phyloP scores from a whole-genome alignment of 2,888 invertebrate genomes.

The Caenorhabditis virilis region DNA sequence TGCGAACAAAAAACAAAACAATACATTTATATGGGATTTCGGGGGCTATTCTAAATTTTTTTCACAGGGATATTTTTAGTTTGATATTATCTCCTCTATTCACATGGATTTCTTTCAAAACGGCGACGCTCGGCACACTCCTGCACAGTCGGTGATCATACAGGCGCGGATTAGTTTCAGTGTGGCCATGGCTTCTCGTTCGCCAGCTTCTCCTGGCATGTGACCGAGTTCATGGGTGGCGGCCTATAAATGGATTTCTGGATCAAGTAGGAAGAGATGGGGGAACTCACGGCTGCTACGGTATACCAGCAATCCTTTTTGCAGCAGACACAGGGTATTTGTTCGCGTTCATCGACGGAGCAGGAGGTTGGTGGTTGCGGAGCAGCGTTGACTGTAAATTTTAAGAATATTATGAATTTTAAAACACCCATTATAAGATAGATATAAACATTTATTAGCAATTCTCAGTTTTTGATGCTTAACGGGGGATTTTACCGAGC shows the following conservation, averaged over 20 bases:
- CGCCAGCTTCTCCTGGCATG: conserved; percentile 67
- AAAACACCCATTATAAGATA: too few relatives aligned
- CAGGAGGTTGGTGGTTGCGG: conserved; percentile 34
- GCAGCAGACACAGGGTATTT: conserved; percentile 64
- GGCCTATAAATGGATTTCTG: too few relatives aligned
- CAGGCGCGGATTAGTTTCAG: conserved; percentile 63
- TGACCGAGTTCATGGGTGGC: conserved; percentile 67
- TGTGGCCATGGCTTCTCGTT: conserved; percentile 65
- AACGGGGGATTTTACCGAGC: too few relatives aligned
- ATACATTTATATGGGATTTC: too few relatives aligned
- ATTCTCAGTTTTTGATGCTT: too few relatives aligned
- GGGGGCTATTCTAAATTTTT: too few relatives aligned
- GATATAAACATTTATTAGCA: too few relatives aligned
- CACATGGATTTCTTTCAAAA: neutral
- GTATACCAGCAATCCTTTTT: conserved; percentile 68
- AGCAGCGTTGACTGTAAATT: conserved; percentile 20
- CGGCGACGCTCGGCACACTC: conserved; percentile 42
- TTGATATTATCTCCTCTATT: too few relatives aligned
- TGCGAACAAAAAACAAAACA: too few relatives aligned
- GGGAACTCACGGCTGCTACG: conserved; percentile 51
- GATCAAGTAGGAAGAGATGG: too few relatives aligned
- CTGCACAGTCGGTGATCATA: conserved; percentile 63
- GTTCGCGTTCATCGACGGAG: conserved; percentile 42
- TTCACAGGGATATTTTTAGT: too few relatives aligned
- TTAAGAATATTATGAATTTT: too few relatives aligned